Evolutionary conservation across 1,140 invertebrate genomes (phyloP), one percentile per base, ranked within the genome.

Genomic region (Glossosoma conforme): DNA sequence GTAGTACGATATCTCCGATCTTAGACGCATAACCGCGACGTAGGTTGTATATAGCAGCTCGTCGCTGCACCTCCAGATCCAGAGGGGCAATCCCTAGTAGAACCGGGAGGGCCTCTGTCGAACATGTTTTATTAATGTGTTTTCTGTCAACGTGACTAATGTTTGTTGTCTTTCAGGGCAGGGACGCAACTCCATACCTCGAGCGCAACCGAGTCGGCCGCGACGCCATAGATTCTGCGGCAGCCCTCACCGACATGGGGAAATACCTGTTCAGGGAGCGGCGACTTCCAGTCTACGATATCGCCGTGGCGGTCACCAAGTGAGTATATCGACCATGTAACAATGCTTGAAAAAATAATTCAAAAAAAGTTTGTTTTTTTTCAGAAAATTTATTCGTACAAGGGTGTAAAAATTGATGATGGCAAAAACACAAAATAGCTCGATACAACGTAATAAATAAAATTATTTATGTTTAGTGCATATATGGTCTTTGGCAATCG

Each of bases 251-350:
- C 41, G 93, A 95, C 72, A 93, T 96, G 90, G 93, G 92, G 65
- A 95, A 95, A 81, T 96, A 96, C 79, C 78, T 96, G 61, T 96
- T 94, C 79, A 83, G 91, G 66, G 92, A 96, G 74, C 79, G 92
- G 65, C 76, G 92, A 66, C 78, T 96, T 64, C 93, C 93, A 41
- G 92, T 94, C 36, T 96, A 95, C 72, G 93, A 96, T 65, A 92
- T 96, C 52, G 93, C 93, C 19, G 91, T 96, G 49, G 92, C 92
- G 35, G 92, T 96, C 55, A 96, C 93, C 62, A 96, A 96, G 89
- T 93, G 78, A 87, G 88, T 81, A 35, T 18, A 44, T 10, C n/a
- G n/a, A n/a, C n/a, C n/a, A n/a, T n/a, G n/a, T n/a, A n/a, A n/a
- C n/a, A n/a, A n/a, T n/a, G 36, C n/a, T 4, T n/a, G 24, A 28